Evolutionary conservation across 2,113 vertebrate genomes (phyloP), one percentile per base, ranked within the genome.

Genomic region (Rallus limicola): DNA sequence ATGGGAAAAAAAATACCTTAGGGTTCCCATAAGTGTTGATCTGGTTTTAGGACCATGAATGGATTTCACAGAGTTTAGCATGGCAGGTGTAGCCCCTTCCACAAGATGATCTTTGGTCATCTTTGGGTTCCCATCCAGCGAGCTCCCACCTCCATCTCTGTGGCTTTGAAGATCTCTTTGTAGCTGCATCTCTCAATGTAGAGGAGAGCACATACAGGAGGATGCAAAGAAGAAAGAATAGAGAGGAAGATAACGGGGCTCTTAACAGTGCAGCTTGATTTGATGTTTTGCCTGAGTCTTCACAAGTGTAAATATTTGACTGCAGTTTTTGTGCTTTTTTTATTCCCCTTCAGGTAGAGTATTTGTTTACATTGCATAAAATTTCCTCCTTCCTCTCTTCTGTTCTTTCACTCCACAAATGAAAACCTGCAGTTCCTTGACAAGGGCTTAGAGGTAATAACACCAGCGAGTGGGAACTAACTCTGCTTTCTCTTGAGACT

Each of bases 271-370:
- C 44, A 48, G 82, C 88, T 93, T 96, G 92, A 95, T 97, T 96
- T 97, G 85, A 90, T 94, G 82, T 96, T 97, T 96, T 95, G 82
- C 95, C 79, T 93, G 92, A 93, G 90, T 93, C 88, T 97, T 93
- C 95, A 90, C 71, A 95, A 97, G 91, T 93, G 91, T 95, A 97
- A 97, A 96, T 94, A 96, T 96, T 96, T 96, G 88, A 74, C 82
- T 95, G 86, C 72, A 60, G 71, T 92, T 97, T 96, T 91, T 77
- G 86, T 88, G 86, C 7, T 78, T 92, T 90, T 70, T 70, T 92
- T 81, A 95, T 93, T 92, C 86, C 77, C 96, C 94, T 95, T 96
- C 94, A 97, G 96, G 91, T 95, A 93, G 62, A 92, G 88, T 95
- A 95, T 92, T 95, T 95, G 88, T 97, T 97, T 96, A 93, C 89